Conservation (phyloP, 2,113 vertebrate genomes). For the Cyanoderma ruficeps region DNA sequence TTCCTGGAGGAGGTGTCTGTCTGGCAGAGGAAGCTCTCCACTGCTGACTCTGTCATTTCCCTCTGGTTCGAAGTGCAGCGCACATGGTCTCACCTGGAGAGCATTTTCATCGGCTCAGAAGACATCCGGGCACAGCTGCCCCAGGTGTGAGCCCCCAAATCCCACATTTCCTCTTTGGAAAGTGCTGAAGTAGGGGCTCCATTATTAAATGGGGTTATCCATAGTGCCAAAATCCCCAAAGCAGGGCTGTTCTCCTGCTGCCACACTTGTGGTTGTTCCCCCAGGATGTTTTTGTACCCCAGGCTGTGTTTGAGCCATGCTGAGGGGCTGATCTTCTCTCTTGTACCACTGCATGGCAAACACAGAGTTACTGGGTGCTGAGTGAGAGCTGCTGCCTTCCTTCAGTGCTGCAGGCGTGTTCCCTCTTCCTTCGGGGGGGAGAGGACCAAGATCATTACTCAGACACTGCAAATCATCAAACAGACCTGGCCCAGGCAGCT, state of each 20-base stretch:
- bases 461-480: background rate
- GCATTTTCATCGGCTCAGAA: conserved; percentile 94
- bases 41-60: conserved; percentile 80
- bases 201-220: background rate
- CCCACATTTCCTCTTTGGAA: background rate
- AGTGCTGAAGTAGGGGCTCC: background rate
- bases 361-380: background rate
- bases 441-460: background rate
- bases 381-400: background rate
- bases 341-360: background rate
- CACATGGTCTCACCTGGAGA: conserved; percentile 92
- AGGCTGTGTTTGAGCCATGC: background rate
- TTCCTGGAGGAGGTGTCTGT: conserved; percentile 90
- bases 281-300: background rate
- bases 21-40: conserved; percentile 91
- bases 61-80: conserved; percentile 94
- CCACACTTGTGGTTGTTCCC: background rate
- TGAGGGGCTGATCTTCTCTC: background rate
- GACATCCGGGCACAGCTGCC: conserved; percentile 92
- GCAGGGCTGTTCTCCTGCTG: background rate
- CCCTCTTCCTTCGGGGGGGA: background rate
- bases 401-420: background rate
- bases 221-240: background rate
- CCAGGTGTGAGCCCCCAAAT: conserved; percentile 73
- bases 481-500: background rate